Percentiles rank a stretch among this genome's conserved stretches.
Conservation (phyloP, 1,140 invertebrate species). For the Scylla paramamosain region DNA sequence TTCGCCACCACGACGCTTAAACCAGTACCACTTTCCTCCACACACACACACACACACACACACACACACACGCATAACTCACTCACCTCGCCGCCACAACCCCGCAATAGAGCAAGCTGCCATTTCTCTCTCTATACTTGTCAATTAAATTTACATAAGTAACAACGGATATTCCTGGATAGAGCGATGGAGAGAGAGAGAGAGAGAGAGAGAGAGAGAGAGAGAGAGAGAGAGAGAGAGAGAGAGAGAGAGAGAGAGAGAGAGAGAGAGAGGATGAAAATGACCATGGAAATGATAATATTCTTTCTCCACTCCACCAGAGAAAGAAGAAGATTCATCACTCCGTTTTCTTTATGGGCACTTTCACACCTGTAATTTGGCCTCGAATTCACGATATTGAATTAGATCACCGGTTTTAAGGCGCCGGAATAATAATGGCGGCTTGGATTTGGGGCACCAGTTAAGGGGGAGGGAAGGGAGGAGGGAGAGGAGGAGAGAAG, state of each 20-base stretch:
- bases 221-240: slow-evolving; percentile 20
- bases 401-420: slow-evolving; percentile 3
- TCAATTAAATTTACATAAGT: slow-evolving; percentile 25
- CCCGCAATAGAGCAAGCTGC: not conserved
- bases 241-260: slow-evolving; percentile 20
- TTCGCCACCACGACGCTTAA: not conserved
- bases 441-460: not conserved
- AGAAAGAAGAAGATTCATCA: not conserved
- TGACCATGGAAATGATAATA: not conserved
- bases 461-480: not conserved
- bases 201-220: not conserved
- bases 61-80: too few species aligned
- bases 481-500: not conserved
- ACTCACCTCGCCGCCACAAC: too few species aligned
- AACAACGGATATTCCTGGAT: not conserved
- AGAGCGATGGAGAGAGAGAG: not conserved
- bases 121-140: not conserved
- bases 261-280: not conserved
- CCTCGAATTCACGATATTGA: not conserved
- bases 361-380: not conserved
- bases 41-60: slow-evolving; percentile 39
- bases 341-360: not conserved
- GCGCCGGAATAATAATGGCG: not conserved
- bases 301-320: not conserved
- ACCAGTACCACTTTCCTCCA: too few species aligned